These are phyloP conservation scores for Ranitomeya imitator DNA, from an alignment of 2,113 vertebrate genomes.

Conservation along the genomic window DNA sequence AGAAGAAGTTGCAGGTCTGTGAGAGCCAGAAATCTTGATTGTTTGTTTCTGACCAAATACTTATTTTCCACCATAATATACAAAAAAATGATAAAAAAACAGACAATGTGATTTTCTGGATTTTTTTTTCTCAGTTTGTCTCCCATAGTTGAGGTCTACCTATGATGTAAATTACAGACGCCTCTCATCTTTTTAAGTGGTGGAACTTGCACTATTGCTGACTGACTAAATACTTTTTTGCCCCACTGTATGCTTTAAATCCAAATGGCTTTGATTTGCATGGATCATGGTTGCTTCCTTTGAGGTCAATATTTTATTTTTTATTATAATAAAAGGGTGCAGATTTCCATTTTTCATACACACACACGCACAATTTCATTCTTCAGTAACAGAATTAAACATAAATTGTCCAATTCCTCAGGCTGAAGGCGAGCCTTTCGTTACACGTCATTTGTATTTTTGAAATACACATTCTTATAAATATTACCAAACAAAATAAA, in stretches of 20 bases:
- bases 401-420: background rate
- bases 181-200: too few relatives aligned
- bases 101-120: too few relatives aligned
- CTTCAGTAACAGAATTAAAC: background rate
- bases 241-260: background rate
- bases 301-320: background rate
- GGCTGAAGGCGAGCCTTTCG: conserved; percentile 24
- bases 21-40: too few relatives aligned
- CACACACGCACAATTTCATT: background rate
- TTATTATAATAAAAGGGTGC: background rate
- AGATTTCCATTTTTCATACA: background rate
- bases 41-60: too few relatives aligned
- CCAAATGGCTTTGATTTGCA: background rate
- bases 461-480: conserved; percentile 36
- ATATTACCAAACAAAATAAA: conserved; percentile 31
- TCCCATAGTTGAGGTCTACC: too few relatives aligned
- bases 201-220: too few relatives aligned
- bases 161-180: too few relatives aligned
- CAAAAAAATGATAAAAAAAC: too few relatives aligned
- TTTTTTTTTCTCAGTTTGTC: too few relatives aligned
- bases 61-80: too few relatives aligned
- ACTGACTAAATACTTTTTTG: too few relatives aligned
- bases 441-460: conserved; percentile 6
- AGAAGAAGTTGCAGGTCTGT: too few relatives aligned
- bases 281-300: background rate